Percentiles rank a stretch among this genome's conserved stretches.
Conservation (phyloP, 2,113 vertebrate species). For the Saccopteryx leptura region DNA sequence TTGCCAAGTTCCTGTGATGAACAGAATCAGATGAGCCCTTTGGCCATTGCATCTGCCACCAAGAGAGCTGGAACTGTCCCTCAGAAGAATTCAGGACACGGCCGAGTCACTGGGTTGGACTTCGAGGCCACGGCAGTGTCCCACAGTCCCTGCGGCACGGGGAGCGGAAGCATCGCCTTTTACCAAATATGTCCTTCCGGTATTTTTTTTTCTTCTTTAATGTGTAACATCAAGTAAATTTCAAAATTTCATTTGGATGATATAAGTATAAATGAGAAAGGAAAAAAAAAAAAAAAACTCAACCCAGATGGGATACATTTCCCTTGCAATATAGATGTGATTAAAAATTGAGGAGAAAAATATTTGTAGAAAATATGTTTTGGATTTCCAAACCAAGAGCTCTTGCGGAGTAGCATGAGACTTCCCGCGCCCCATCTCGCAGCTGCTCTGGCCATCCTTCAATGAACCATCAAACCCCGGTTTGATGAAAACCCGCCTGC, state of each 20-base stretch:
- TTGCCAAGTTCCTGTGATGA: slow-evolving; percentile 72
- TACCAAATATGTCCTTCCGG: neutral
- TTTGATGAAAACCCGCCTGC: slow-evolving; percentile 81
- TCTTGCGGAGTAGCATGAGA: slow-evolving; percentile 66
- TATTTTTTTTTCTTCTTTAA: neutral
- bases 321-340: slow-evolving; percentile 77
- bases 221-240: slow-evolving; percentile 73
- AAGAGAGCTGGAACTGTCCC: neutral
- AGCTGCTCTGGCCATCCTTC: slow-evolving; percentile 81
- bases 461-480: slow-evolving; percentile 79
- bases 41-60: slow-evolving; percentile 48
- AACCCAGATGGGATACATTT: slow-evolving; percentile 79
- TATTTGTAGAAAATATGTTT: slow-evolving; percentile 82
- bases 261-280: slow-evolving; percentile 69
- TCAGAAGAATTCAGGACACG: slow-evolving; percentile 33
- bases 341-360: slow-evolving; percentile 79
- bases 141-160: neutral
- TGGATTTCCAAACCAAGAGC: slow-evolving; percentile 79
- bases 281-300: neutral
- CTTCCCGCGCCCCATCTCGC: slow-evolving; percentile 63
- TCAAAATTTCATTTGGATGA: slow-evolving; percentile 67
- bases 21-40: slow-evolving; percentile 69
- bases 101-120: slow-evolving; percentile 2
- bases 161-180: neutral
- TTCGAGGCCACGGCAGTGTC: neutral